Conservation (phyloP, 1,140 invertebrate genomes). For the Dolichoris vasculosae region DNA sequence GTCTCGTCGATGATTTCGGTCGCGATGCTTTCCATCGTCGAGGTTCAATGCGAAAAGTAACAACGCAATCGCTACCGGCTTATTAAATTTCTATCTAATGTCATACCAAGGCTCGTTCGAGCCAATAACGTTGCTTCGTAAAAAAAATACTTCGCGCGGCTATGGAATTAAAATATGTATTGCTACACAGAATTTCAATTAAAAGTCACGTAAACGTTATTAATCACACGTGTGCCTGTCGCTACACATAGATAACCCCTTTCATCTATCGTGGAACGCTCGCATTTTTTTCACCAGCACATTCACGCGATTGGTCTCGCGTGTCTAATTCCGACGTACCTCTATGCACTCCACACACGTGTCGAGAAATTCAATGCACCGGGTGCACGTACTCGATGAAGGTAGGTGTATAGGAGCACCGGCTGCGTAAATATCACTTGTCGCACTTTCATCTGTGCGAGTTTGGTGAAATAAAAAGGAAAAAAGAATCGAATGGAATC, state of each 20-base stretch:
- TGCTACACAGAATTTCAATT: neutral
- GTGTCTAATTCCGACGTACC: constrained; percentile 20
- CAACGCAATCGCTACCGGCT: neutral
- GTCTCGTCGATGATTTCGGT: no score
- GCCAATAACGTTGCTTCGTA: neutral
- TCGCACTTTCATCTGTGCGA: constrained; percentile 38
- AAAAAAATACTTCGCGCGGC: neutral
- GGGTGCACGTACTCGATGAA: neutral
- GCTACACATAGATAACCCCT: neutral
- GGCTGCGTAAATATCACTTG: constrained; percentile 35
- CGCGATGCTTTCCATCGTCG: no score
- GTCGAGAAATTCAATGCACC: neutral
- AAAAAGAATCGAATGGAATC: neutral
- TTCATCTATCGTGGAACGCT: neutral
- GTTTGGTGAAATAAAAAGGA: neutral
- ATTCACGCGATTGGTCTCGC: constrained; percentile 15
- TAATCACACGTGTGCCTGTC: neutral
- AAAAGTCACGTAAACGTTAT: constrained; percentile 2
- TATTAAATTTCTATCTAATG: constrained; percentile 15
- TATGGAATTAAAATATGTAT: neutral
- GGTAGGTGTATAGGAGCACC: neutral
- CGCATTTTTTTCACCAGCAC: neutral
- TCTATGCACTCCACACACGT: neutral
- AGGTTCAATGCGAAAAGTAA: no score
- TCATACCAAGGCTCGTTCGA: neutral